Conservation (phyloP, 2,113 vertebrate species). For the Chunga burmeisteri region DNA sequence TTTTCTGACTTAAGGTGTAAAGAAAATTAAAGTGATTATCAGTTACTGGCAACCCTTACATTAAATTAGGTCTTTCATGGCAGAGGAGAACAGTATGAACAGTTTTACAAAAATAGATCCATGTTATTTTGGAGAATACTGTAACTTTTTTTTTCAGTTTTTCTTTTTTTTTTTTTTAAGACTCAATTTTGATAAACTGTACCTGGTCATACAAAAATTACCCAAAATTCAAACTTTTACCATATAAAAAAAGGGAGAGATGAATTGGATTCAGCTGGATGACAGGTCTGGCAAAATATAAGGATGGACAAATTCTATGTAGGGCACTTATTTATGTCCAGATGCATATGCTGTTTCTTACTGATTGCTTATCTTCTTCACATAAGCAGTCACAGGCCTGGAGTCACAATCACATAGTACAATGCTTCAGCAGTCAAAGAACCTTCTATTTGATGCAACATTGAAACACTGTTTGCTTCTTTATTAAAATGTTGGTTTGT, state of each 20-base stretch:
- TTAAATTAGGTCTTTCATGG: constrained; percentile 71
- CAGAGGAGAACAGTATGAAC: constrained; percentile 78
- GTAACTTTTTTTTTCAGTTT: constrained; percentile 27
- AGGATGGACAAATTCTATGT: constrained; percentile 71
- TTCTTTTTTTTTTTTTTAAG: constrained; percentile 37
- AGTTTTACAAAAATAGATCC: constrained; percentile 82
- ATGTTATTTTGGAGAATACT: constrained; percentile 75
- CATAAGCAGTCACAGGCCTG: constrained; percentile 66
- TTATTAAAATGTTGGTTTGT: constrained; percentile 58
- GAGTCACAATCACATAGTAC: constrained; percentile 71
- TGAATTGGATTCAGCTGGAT: constrained; percentile 75
- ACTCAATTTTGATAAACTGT: constrained; percentile 78
- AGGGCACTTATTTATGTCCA: constrained; percentile 76
- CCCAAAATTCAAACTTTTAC: constrained; percentile 76
- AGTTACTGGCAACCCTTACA: constrained; percentile 77
- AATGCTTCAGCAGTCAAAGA: constrained; percentile 70
- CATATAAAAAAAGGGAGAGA: constrained; percentile 79
- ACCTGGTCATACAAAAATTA: constrained; percentile 83
- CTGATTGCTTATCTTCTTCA: constrained; percentile 70
- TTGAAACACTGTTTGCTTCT: constrained; percentile 59
- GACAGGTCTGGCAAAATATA: constrained; percentile 76
- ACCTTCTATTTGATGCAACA: constrained; percentile 67
- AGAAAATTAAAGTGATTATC: constrained; percentile 74
- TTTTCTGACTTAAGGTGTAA: constrained; percentile 71
- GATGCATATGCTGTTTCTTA: constrained; percentile 68